Evolutionary conservation across 2,888 invertebrate species (phyloP).

Genomic region (Agapetus fuscipes): DNA sequence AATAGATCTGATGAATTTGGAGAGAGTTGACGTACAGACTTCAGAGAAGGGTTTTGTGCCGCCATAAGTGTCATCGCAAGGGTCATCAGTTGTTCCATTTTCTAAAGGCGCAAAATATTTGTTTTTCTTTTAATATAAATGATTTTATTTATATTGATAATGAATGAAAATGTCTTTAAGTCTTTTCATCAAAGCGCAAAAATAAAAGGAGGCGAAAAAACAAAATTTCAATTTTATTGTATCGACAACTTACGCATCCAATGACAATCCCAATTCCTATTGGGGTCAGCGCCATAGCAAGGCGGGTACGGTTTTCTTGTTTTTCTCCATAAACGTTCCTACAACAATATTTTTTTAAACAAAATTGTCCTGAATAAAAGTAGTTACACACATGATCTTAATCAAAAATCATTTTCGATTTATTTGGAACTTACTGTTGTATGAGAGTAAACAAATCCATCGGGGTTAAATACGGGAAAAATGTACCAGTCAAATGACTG

Average conservation of each 20-base stretch:
- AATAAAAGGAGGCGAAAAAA: too few species aligned
- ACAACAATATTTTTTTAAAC: too few species aligned
- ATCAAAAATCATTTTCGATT: too few species aligned
- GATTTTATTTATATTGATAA: neutral
- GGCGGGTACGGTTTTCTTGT: conserved; percentile 33
- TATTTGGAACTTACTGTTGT: too few species aligned
- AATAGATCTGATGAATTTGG: conserved; percentile 36
- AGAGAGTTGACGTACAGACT: conserved; percentile 39
- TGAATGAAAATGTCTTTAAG: neutral
- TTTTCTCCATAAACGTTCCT: conserved; percentile 66
- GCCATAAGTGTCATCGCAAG: conserved; percentile 27
- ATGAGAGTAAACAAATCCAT: conserved; percentile 61
- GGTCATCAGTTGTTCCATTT: neutral
- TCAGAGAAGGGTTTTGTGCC: conserved; percentile 50
- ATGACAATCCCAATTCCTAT: conserved; percentile 42
- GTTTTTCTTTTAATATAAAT: neutral
- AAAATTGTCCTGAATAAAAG: too few species aligned
- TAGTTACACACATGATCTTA: too few species aligned
- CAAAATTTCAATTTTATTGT: too few species aligned
- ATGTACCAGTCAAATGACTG: conserved; percentile 67
- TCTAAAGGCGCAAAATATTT: neutral
- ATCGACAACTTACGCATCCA: conserved; percentile 28
- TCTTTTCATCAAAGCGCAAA: too few species aligned
- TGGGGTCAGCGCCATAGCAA: conserved; percentile 40
- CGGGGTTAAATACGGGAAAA: conserved; percentile 63